These are phyloP conservation scores for Drosophila nebulosa DNA, from an alignment of 1,140 invertebrate species.

Conservation along the genomic window DNA sequence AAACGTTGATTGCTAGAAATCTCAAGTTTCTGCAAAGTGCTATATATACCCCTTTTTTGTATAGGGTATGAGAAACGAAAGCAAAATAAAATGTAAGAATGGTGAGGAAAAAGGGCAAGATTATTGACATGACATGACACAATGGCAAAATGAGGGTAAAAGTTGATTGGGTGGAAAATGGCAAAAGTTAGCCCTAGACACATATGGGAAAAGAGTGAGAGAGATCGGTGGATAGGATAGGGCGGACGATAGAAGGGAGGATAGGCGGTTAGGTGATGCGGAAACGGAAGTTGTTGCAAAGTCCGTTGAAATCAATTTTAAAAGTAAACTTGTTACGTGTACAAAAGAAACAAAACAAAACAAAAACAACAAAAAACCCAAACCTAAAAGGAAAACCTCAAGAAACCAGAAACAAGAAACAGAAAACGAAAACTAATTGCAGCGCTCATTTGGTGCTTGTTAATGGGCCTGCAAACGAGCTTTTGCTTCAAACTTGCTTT, in stretches of 20 bases:
- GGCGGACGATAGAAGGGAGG: too few species aligned
- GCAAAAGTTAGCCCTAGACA: slow-evolving; percentile 53
- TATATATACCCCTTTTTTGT: neutral
- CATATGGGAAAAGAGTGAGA: slow-evolving; percentile 9
- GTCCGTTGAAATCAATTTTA: slow-evolving; percentile 75
- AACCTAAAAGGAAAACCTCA: slow-evolving; percentile 20
- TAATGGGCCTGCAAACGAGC: slow-evolving; percentile 52
- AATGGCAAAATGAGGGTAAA: neutral
- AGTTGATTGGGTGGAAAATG: slow-evolving; percentile 49
- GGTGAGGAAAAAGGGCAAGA: neutral
- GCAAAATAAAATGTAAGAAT: too few species aligned
- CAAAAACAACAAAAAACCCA: slow-evolving; percentile 6
- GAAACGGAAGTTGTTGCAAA: slow-evolving; percentile 74
- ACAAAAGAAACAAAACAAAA: slow-evolving; percentile 30
- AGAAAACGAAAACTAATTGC: slow-evolving; percentile 65
- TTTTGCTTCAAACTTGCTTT: slow-evolving; percentile 7
- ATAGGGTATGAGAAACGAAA: neutral
- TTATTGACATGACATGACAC: slow-evolving; percentile 38
- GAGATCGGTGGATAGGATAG: too few species aligned
- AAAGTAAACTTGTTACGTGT: slow-evolving; percentile 67
- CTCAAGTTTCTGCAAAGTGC: too few species aligned
- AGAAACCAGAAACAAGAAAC: slow-evolving; percentile 4
- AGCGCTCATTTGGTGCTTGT: slow-evolving; percentile 67
- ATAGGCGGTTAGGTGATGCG: slow-evolving; percentile 32
- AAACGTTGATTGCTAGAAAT: too few species aligned